Conservation (phyloP, 2,888 invertebrate genomes). For the Gastrophysa polygoni region DNA sequence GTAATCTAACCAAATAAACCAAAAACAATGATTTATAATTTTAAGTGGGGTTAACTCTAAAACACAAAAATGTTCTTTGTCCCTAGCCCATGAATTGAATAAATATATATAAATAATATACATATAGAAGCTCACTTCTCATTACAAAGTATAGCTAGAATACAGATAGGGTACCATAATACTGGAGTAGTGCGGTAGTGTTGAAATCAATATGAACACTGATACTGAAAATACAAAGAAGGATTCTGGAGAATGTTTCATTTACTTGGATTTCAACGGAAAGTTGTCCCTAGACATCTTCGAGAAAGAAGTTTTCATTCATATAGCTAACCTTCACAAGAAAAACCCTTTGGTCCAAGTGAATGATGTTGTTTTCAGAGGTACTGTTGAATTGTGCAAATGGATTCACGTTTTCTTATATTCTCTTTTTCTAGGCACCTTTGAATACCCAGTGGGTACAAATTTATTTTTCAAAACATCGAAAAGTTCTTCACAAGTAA, state of each 20-base stretch:
- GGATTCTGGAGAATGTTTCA: slow-evolving; percentile 41
- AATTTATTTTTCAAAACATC: slow-evolving; percentile 75
- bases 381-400: slow-evolving; percentile 34
- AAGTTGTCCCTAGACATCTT: slow-evolving; percentile 48
- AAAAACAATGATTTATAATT: too few species aligned
- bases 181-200: too few species aligned
- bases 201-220: neutral
- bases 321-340: slow-evolving; percentile 50
- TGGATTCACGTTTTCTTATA: slow-evolving; percentile 46
- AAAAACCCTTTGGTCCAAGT: slow-evolving; percentile 51
- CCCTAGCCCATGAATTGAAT: too few species aligned
- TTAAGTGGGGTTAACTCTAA: too few species aligned
- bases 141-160: too few species aligned
- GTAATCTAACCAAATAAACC: too few species aligned
- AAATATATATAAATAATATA: too few species aligned
- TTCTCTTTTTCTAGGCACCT: slow-evolving; percentile 70
- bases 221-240: neutral
- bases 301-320: slow-evolving; percentile 49
- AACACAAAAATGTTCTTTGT: too few species aligned
- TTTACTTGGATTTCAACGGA: slow-evolving; percentile 48
- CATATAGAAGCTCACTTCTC: too few species aligned
- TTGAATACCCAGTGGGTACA: slow-evolving; percentile 73
- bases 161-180: too few species aligned
- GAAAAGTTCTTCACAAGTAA: slow-evolving; percentile 51
- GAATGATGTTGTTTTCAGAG: slow-evolving; percentile 52